These are phyloP conservation scores for Ellobium chinense DNA, from an alignment of 2,888 invertebrate species.

Conservation along the genomic window DNA sequence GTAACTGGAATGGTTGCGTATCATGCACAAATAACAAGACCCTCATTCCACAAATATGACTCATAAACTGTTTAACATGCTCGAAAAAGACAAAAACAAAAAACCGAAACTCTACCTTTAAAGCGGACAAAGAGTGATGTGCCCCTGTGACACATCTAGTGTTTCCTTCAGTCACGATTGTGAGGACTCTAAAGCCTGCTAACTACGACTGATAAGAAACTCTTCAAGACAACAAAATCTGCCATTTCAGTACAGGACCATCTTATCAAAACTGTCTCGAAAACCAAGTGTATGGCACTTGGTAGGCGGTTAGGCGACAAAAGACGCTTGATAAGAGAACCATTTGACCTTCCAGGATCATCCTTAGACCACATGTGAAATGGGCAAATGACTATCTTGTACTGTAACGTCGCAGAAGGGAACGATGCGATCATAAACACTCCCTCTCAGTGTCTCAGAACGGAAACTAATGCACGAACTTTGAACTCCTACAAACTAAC, in stretches of 20 bases:
- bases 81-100: not conserved
- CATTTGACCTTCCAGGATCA: not conserved
- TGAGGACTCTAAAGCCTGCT: not conserved
- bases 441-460: too few species aligned
- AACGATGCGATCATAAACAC: too few species aligned
- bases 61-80: too few species aligned
- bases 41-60: too few species aligned
- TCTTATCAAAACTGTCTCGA: not conserved
- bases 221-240: not conserved
- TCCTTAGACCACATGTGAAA: too few species aligned
- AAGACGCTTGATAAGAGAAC: not conserved
- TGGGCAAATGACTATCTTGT: too few species aligned
- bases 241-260: not conserved
- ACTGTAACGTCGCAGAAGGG: too few species aligned
- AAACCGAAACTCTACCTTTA: not conserved
- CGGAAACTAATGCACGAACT: too few species aligned
- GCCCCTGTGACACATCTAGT: not conserved
- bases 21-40: too few species aligned
- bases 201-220: not conserved
- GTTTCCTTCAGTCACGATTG: not conserved
- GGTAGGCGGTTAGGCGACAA: not conserved
- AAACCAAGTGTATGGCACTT: not conserved
- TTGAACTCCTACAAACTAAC: too few species aligned
- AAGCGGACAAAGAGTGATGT: not conserved
- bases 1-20: too few species aligned